Evolutionary conservation across 2,797 vertebrate species (phyloP), one percentile per base, ranked within the genome.

Genomic region (Brachymystax lenok): DNA sequence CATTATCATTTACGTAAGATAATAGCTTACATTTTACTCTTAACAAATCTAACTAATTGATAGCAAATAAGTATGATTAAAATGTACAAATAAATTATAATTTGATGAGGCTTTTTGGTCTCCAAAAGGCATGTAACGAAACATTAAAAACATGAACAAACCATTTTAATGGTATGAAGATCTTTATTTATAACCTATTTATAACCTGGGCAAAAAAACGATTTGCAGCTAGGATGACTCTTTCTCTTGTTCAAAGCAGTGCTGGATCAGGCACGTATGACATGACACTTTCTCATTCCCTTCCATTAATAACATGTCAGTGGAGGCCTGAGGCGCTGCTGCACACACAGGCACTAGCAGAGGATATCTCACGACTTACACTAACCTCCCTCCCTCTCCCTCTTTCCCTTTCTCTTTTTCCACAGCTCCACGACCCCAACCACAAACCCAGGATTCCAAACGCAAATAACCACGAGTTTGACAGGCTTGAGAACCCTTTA

Each of bases 261-360:
- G 52, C 28, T 73, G 40, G 69, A 81, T 81, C 77, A 82, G 27
- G 69, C 74, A n/a, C 16, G 33, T 78, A 77, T 82, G 82, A 79
- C 82, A 63, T 68, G 81, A 84, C 77, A 79, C 82, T 88, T 91
- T 86, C 78, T 70, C 83, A 74, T 83, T 21, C 7, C 78, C 77
- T 80, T 89, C 84, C 84, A 84, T 89, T 88, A 89, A 85, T 83
- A 84, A 85, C 87, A 80, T 83, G 84, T 86, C 87, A 80, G 80
- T 61, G 40, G 77, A 68, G 83, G 85, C 89, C 90, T 67, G 46
- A 10, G 82, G 89, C 80, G 24, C 59, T 63, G 59, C 10, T 24
- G 27, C 59, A 64, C 71, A 56, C 71, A 61, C 74, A 19, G 76
- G 78, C 82, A 85, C 59, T 79, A 84, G 84, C 79, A 81, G 75